These are phyloP conservation scores for Catalaphyllia jardinei DNA, from an alignment of 64 coral and sea anemone species.

Conservation along the genomic window DNA sequence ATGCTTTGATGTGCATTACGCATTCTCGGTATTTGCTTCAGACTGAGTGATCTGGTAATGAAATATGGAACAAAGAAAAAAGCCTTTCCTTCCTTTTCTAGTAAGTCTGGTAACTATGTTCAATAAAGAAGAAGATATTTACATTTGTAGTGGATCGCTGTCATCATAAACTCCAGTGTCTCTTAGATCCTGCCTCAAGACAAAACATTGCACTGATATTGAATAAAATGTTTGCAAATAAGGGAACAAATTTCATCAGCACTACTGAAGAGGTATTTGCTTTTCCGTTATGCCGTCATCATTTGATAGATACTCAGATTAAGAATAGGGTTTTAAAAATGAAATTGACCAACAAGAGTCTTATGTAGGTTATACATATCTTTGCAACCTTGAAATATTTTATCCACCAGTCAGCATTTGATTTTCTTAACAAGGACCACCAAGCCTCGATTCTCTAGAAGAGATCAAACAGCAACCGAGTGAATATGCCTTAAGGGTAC, in stretches of 20 bases:
- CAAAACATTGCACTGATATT: no score
- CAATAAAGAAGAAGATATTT: not conserved
- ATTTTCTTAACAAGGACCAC: slow-evolving; percentile 9
- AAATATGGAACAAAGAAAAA: no score
- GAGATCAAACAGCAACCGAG: not conserved
- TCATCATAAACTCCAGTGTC: slow-evolving; percentile 38
- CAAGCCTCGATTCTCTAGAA: not conserved
- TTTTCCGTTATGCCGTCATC: no score
- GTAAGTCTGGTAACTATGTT: no score
- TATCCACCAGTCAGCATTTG: slow-evolving; percentile 3
- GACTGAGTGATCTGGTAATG: no score
- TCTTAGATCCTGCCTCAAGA: slow-evolving; percentile 25
- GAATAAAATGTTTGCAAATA: slow-evolving; percentile 10
- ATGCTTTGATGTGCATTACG: no score
- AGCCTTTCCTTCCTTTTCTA: no score
- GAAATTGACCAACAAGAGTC: not conserved
- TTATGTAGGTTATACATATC: not conserved
- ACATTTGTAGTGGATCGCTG: slow-evolving; percentile 36
- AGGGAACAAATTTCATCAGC: not conserved
- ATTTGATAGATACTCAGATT: no score
- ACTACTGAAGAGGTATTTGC: no score
- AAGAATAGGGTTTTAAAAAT: not conserved
- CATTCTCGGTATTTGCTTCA: no score
- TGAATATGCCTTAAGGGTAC: no score
- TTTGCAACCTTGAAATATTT: slow-evolving; percentile 4